Conservation (phyloP, 92 coral and sea anemone species). For the Diadumene lineata region DNA sequence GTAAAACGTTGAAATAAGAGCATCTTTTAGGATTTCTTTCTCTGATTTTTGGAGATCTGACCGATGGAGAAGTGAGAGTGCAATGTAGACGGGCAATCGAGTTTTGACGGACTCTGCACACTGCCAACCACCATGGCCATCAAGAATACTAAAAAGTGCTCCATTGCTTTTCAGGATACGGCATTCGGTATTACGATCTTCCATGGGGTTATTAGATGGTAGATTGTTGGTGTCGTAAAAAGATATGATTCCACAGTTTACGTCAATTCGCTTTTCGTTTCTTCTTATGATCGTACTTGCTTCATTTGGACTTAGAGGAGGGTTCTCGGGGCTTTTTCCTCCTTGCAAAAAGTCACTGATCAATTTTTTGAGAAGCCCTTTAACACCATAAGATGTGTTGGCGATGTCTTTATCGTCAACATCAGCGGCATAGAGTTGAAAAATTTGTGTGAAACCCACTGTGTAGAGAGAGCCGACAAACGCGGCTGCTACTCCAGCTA, state of each 20-base stretch:
- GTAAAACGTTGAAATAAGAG: conserved; percentile 36
- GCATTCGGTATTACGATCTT: conserved; percentile 87
- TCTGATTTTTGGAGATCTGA: conserved; percentile 53
- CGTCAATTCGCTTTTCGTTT: conserved; percentile 75
- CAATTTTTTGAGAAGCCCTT: conserved; percentile 81
- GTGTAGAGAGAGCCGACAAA: conserved; percentile 87
- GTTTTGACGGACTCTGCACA: conserved; percentile 90
- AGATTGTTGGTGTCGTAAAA: conserved; percentile 85
- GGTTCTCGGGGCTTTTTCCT: conserved; percentile 65
- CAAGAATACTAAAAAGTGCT: conserved; percentile 85
- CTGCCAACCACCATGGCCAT: conserved; percentile 99
- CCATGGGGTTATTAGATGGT: conserved; percentile 88
- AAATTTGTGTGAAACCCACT: conserved; percentile 60
- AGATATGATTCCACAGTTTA: conserved; percentile 80
- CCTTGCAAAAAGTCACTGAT: conserved; percentile 79
- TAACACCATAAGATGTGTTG: conserved; percentile 61
- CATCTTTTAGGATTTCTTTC: conserved; percentile 42
- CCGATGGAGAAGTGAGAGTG: conserved; percentile 68
- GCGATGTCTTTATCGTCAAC: conserved; percentile 57
- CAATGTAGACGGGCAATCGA: conserved; percentile 86
- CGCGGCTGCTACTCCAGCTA: conserved; percentile 84
- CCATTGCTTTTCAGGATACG: conserved; percentile 64
- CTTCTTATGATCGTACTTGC: conserved; percentile 75
- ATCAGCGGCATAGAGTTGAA: conserved; percentile 59
- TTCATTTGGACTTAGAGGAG: conserved; percentile 77